Percentiles rank a stretch among this genome's conserved stretches.
Evolutionary conservation across 1,140 invertebrate genomes (phyloP).

Genomic region (Drosophila equinoxialis): DNA sequence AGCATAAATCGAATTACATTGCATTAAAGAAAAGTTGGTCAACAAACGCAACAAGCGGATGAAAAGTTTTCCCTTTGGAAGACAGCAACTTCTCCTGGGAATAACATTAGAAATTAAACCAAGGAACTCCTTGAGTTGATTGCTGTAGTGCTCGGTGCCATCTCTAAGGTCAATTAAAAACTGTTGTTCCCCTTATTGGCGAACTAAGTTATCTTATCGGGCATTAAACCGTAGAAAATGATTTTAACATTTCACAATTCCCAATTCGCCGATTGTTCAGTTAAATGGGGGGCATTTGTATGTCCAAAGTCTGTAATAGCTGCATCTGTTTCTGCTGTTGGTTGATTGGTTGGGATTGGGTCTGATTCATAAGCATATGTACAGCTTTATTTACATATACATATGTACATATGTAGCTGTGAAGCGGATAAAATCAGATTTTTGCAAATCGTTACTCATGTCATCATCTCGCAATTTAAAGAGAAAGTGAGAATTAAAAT

Average conservation of each 20-base stretch:
- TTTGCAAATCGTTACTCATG: slow-evolving; percentile 36
- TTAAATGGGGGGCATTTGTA: background rate
- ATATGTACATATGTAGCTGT: background rate
- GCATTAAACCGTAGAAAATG: background rate
- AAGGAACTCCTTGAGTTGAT: too few species aligned
- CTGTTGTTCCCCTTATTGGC: background rate
- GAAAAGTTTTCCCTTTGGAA: too few species aligned
- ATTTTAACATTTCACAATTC: background rate
- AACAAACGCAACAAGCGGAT: too few species aligned
- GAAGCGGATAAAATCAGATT: slow-evolving; percentile 2
- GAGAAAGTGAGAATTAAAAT: background rate
- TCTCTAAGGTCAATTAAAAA: too few species aligned
- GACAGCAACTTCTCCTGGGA: too few species aligned
- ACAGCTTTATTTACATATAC: background rate
- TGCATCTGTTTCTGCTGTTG: background rate
- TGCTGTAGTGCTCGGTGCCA: too few species aligned
- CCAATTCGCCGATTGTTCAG: background rate
- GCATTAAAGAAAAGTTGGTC: background rate
- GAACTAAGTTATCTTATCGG: background rate
- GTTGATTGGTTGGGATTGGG: too few species aligned
- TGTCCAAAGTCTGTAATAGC: background rate
- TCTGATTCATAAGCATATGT: background rate
- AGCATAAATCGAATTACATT: background rate
- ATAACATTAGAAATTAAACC: too few species aligned
- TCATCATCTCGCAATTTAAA: background rate